Evolutionary conservation across 2,888 invertebrate genomes (phyloP).

Genomic region (Orthosia gracilis): DNA sequence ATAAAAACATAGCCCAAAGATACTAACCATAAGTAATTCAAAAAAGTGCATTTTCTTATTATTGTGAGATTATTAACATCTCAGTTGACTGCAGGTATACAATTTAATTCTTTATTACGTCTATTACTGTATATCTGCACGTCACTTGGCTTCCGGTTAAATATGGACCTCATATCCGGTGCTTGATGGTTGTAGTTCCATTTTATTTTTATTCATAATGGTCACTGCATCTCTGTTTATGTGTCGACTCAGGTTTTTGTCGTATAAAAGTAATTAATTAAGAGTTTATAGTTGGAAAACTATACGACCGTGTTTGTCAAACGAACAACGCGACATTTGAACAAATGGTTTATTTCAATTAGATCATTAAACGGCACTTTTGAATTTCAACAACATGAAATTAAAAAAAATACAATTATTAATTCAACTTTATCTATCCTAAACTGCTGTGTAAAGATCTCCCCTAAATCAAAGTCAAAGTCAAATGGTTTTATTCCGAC

Average conservation of each 20-base stretch:
- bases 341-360: no score
- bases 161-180: constrained; percentile 51
- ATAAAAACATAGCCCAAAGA: not conserved
- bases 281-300: not conserved
- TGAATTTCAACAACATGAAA: no score
- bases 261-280: constrained; percentile 17
- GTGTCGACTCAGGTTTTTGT: constrained; percentile 2
- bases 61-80: not conserved
- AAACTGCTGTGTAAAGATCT: no score
- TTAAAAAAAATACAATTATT: no score
- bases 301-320: not conserved
- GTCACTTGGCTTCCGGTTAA: constrained; percentile 21
- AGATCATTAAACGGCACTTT: no score
- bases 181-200: constrained; percentile 28
- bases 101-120: constrained; percentile 31
- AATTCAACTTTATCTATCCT: no score
- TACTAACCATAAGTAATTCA: not conserved
- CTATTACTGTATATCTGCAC: no score
- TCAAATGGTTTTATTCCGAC: no score
- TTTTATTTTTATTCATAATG: constrained; percentile 43
- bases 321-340: not conserved
- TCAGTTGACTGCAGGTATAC: constrained; percentile 1
- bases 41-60: not conserved
- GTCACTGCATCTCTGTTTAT: constrained; percentile 15
- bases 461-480: no score